Evolutionary conservation across 2,888 invertebrate genomes (phyloP).

Genomic region (Lamproptera curius): DNA sequence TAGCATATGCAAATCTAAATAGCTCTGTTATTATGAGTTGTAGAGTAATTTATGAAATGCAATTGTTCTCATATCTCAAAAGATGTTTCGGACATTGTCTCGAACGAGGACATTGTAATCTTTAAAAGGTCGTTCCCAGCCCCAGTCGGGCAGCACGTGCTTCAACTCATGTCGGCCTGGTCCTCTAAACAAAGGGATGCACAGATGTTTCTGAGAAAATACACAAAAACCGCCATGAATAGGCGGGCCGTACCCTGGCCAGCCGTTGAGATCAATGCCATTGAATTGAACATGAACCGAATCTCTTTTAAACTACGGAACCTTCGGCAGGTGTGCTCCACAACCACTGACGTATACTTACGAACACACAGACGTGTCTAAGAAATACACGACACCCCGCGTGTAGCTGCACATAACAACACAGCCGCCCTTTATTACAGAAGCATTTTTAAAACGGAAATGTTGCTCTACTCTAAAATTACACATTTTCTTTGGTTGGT

Average conservation of each 20-base stretch:
- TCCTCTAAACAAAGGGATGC: slow-evolving; percentile 44
- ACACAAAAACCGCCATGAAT: slow-evolving; percentile 44
- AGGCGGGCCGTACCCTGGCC: slow-evolving; percentile 33
- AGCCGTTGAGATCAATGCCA: slow-evolving; percentile 44
- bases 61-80: too few relatives aligned
- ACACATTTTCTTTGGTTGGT: too few relatives aligned
- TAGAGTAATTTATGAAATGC: too few relatives aligned
- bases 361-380: slow-evolving; percentile 32
- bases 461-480: slow-evolving; percentile 43
- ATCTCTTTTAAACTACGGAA: slow-evolving; percentile 25
- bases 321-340: slow-evolving; percentile 36
- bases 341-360: slow-evolving; percentile 26
- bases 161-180: slow-evolving; percentile 32
- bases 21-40: too few relatives aligned
- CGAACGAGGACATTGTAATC: not conserved
- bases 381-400: slow-evolving; percentile 23
- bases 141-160: slow-evolving; percentile 51
- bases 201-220: slow-evolving; percentile 52
- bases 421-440: slow-evolving; percentile 51
- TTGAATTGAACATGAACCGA: slow-evolving; percentile 37
- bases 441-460: slow-evolving; percentile 29
- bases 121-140: slow-evolving; percentile 5
- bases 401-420: slow-evolving; percentile 40
- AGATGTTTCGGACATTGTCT: too few relatives aligned
- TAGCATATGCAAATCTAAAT: too few relatives aligned